Evolutionary conservation across 2,888 invertebrate species (phyloP).

Genomic region (Arctia plantaginis): DNA sequence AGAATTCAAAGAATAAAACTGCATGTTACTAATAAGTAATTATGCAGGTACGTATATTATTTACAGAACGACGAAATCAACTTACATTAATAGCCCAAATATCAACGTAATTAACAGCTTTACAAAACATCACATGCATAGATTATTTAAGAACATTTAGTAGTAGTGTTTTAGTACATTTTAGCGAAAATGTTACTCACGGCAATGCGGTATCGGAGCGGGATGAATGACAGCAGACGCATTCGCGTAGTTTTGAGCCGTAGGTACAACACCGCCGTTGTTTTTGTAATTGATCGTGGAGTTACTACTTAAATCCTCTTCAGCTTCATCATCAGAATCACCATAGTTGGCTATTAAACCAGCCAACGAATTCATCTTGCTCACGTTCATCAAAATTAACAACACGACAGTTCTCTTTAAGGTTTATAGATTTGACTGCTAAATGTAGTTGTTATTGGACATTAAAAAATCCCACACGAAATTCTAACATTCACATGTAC

Average conservation of each 20-base stretch:
- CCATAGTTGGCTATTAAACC: conserved; percentile 77
- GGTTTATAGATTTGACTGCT: not conserved
- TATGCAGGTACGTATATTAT: not conserved
- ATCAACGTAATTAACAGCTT: no score
- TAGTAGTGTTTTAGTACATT: not conserved
- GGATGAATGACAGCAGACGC: conserved; percentile 68
- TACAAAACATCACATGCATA: no score
- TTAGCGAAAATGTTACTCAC: conserved; percentile 61
- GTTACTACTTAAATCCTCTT: conserved; percentile 51
- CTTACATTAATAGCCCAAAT: no score
- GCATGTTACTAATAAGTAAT: not conserved
- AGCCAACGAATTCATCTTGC: conserved; percentile 75
- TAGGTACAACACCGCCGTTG: conserved; percentile 21
- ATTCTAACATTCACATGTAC: not conserved
- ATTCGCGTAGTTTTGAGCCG: conserved; percentile 31
- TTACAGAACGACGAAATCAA: no score
- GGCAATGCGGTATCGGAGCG: conserved; percentile 78
- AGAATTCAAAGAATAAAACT: not conserved
- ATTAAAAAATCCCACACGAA: not conserved
- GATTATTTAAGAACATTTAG: not conserved
- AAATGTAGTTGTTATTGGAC: not conserved
- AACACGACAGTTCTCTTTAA: not conserved
- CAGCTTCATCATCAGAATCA: conserved; percentile 79
- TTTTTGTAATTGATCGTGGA: conserved; percentile 19
- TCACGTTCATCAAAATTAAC: conserved; percentile 59